Evolutionary conservation across 2,797 vertebrate species (phyloP).

Genomic region (Agapornis canus): DNA sequence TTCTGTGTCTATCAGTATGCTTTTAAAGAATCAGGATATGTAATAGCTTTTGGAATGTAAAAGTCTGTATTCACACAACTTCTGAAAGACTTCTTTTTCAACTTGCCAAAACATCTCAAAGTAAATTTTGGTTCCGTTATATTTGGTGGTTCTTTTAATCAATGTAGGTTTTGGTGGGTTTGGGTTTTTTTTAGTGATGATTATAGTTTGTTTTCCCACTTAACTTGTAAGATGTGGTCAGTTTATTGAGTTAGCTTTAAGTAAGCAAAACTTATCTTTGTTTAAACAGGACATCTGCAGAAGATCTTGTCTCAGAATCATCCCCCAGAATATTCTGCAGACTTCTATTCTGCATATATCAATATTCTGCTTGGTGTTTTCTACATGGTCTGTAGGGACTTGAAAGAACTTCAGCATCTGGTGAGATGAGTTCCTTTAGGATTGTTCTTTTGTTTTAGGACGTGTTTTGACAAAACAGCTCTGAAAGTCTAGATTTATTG

Average conservation of each 20-base stretch:
- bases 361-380: conserved; percentile 98
- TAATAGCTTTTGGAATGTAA: background rate
- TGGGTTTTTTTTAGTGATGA: background rate
- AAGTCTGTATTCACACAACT: background rate
- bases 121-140: background rate
- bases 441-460: background rate
- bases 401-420: conserved; percentile 93
- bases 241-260: background rate
- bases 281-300: conserved; percentile 86
- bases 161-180: background rate
- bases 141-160: background rate
- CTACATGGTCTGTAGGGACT: conserved; percentile 92
- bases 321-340: conserved; percentile 87
- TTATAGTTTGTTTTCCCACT: background rate
- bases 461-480: background rate
- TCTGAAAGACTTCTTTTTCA: background rate
- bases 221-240: background rate
- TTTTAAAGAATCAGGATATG: background rate
- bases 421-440: conserved; percentile 74
- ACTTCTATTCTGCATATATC: conserved; percentile 93
- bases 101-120: background rate
- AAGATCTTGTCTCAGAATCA: conserved; percentile 88
- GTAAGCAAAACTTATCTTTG: background rate
- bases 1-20: background rate
- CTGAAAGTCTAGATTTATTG: background rate